Evolutionary conservation across 1,140 invertebrate genomes (phyloP).

Genomic region (Papilio aristodemus): DNA sequence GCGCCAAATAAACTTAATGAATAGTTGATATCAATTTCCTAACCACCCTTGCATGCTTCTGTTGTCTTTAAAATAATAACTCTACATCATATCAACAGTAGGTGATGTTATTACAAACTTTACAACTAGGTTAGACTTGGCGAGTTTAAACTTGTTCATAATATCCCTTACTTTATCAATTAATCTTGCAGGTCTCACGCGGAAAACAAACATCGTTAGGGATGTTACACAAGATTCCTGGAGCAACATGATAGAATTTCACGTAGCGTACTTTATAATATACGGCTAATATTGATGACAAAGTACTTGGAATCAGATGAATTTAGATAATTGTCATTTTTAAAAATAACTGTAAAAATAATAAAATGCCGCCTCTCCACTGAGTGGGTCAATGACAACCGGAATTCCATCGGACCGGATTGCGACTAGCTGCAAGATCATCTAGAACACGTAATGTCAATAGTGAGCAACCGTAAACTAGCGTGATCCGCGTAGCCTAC

Average conservation of each 20-base stretch:
- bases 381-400: too few relatives aligned
- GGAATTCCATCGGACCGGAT: too few relatives aligned
- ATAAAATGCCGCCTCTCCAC: too few relatives aligned
- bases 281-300: not conserved
- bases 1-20: not conserved
- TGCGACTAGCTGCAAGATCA: too few relatives aligned
- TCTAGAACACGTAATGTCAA: too few relatives aligned
- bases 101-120: conserved; percentile 8
- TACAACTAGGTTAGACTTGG: not conserved
- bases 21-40: not conserved
- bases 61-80: not conserved
- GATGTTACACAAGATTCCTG: not conserved
- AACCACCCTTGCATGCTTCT: too few relatives aligned
- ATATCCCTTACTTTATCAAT: conserved; percentile 11
- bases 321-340: not conserved
- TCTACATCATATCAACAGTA: not conserved
- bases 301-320: not conserved
- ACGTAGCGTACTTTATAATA: not conserved
- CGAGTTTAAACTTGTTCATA: conserved; percentile 3
- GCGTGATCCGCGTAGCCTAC: too few relatives aligned
- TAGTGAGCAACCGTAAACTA: too few relatives aligned
- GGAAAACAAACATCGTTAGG: conserved; percentile 11
- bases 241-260: not conserved
- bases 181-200: conserved; percentile 11
- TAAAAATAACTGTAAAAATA: too few relatives aligned